phyloP scores from a whole-genome alignment of 1,140 invertebrate species.

The Pristionchus pacificus region DNA sequence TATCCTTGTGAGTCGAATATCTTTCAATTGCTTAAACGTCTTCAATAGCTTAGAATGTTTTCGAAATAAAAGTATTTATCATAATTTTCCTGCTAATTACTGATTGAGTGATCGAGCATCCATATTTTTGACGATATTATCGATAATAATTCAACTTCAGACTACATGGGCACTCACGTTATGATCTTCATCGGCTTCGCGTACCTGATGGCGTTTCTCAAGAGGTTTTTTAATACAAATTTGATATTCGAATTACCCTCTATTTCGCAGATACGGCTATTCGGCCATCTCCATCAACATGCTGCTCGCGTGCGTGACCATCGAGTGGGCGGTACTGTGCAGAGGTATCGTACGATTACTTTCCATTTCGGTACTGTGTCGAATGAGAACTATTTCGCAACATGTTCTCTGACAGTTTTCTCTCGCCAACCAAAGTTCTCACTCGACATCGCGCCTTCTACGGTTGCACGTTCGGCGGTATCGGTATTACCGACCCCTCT shows the following conservation, averaged over 20 bases:
- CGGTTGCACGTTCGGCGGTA: no score
- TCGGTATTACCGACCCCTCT: no score
- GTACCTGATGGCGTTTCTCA: constrained; percentile 90
- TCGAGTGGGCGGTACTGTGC: constrained; percentile 43
- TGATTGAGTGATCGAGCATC: not conserved
- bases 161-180: constrained; percentile 57
- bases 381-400: no score
- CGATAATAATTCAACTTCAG: not conserved
- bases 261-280: constrained; percentile 73
- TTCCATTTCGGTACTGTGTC: no score
- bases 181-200: constrained; percentile 88
- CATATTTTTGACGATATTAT: not conserved
- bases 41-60: no score
- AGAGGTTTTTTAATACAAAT: constrained; percentile 57
- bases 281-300: constrained; percentile 81
- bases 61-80: no score
- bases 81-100: not conserved
- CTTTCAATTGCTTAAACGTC: not conserved
- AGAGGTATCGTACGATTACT: no score
- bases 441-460: no score
- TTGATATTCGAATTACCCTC: not conserved
- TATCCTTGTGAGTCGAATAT: constrained; percentile 14
- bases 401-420: no score
- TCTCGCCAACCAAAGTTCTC: no score
- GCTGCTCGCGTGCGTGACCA: constrained; percentile 64